Percentiles rank a stretch among this genome's conserved stretches.
Evolutionary conservation across 2,797 vertebrate genomes (phyloP).

Genomic region (Anguilla pacifica): DNA sequence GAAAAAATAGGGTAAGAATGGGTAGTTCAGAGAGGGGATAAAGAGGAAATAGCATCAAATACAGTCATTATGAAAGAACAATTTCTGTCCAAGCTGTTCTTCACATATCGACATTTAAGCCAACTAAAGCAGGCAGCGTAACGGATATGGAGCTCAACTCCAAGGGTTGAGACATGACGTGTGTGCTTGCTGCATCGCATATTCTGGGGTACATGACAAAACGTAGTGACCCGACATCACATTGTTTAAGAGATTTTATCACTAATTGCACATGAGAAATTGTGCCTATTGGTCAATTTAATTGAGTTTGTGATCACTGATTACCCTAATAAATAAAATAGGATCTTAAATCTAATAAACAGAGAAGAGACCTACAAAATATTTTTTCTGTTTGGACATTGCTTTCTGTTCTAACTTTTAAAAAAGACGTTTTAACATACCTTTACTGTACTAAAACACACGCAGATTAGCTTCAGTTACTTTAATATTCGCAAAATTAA

Average conservation of each 20-base stretch:
- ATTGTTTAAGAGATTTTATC: background rate
- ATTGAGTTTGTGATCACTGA: background rate
- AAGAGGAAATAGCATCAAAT: background rate
- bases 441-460: too few species aligned
- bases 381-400: too few species aligned
- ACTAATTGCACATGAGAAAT: background rate
- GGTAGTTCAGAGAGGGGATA: background rate
- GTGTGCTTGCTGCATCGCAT: background rate
- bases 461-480: too few species aligned
- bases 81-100: background rate
- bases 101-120: background rate
- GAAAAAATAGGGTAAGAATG: conserved; percentile 28
- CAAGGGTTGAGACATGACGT: background rate
- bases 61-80: background rate
- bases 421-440: too few species aligned
- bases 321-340: background rate
- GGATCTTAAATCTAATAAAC: background rate
- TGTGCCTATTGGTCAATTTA: background rate
- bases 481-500: too few species aligned
- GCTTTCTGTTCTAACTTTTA: too few species aligned
- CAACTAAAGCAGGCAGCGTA: background rate
- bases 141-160: background rate
- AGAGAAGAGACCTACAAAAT: too few species aligned
- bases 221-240: background rate
- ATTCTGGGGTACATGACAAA: background rate